Evolutionary conservation across 2,113 vertebrate genomes (phyloP).

Genomic region (Colossoma macropomum): DNA sequence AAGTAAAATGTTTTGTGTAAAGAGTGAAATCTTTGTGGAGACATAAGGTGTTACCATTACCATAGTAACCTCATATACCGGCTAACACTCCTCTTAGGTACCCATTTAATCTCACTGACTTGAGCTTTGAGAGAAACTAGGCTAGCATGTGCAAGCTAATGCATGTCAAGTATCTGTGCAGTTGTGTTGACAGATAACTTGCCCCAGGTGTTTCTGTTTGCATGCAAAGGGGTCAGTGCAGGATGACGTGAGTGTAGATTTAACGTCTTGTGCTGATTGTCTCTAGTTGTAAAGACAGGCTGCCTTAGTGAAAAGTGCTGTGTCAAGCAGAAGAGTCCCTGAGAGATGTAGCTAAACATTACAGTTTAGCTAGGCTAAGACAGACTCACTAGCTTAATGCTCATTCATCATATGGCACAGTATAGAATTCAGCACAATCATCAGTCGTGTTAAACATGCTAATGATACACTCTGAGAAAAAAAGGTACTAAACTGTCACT

Average conservation of each 20-base stretch:
- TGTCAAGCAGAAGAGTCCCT: neutral
- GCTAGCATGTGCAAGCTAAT: neutral
- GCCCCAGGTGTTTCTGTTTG: conserved; percentile 22
- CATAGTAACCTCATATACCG: too few relatives aligned
- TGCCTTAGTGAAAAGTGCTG: neutral
- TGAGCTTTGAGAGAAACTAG: too few relatives aligned
- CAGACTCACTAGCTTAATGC: neutral
- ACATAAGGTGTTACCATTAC: too few relatives aligned
- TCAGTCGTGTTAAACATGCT: neutral
- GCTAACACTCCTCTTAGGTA: too few relatives aligned
- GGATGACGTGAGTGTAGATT: neutral
- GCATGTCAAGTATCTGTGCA: neutral
- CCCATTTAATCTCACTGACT: too few relatives aligned
- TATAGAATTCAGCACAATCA: neutral
- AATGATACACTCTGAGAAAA: too few relatives aligned
- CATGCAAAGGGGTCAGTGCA: conserved; percentile 3
- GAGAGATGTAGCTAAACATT: neutral
- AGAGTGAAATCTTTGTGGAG: too few relatives aligned
- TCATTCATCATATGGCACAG: neutral
- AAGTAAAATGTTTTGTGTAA: too few relatives aligned
- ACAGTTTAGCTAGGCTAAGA: neutral
- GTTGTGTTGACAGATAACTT: conserved; percentile 23
- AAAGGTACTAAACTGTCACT: too few relatives aligned
- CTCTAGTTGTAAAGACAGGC: neutral
- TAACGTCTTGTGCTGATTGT: neutral